Conservation (phyloP, 2,888 invertebrate species). For the Ceramica pisi region DNA sequence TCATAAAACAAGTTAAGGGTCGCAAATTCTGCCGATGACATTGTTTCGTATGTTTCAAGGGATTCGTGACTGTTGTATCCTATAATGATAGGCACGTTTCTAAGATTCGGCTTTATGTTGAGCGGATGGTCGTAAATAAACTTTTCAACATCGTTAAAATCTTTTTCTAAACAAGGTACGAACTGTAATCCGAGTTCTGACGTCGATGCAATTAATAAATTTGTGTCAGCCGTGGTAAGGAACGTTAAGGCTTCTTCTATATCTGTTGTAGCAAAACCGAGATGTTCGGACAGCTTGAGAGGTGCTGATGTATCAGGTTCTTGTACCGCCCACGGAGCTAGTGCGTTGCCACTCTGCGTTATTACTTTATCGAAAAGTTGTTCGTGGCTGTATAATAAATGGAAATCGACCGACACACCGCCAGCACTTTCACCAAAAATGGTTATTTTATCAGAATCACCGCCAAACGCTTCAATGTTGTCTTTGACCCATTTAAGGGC, state of each 20-base stretch:
- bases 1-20: constrained; percentile 56
- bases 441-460: constrained; percentile 77
- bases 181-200: constrained; percentile 60
- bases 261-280: constrained; percentile 70
- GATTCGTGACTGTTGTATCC: constrained; percentile 71
- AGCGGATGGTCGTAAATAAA: constrained; percentile 70
- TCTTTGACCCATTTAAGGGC: constrained; percentile 79
- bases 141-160: constrained; percentile 65
- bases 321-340: constrained; percentile 61
- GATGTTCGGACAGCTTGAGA: constrained; percentile 68
- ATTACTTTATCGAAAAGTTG: constrained; percentile 75
- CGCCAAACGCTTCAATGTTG: constrained; percentile 80
- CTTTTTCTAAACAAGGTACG: constrained; percentile 74
- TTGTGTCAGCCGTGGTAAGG: constrained; percentile 66
- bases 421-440: constrained; percentile 81
- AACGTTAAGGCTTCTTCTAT: constrained; percentile 71
- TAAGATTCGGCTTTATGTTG: constrained; percentile 61
- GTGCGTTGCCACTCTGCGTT: constrained; percentile 73
- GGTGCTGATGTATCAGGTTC: constrained; percentile 68
- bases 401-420: constrained; percentile 72
- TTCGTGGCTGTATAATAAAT: constrained; percentile 71
- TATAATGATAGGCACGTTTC: constrained; percentile 66
- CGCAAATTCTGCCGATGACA: constrained; percentile 51
- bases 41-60: constrained; percentile 42
- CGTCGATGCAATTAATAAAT: constrained; percentile 69